Conservation (phyloP, 2,888 invertebrate species). For the Acholoe squamosa region DNA sequence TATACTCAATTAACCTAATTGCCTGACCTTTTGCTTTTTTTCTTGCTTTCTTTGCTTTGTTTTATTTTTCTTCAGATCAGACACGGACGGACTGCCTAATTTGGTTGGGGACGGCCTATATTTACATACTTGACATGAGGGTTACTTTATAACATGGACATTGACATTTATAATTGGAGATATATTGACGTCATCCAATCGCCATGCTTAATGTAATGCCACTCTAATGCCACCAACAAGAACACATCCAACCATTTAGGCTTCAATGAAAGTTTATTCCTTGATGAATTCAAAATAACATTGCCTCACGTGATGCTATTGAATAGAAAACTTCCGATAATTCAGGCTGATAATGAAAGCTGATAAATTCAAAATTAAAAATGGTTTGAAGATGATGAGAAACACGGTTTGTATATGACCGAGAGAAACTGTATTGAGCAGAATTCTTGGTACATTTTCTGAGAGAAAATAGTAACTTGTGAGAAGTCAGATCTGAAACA, state of each 20-base stretch:
- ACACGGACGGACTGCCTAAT: neutral
- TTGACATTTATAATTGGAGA: neutral
- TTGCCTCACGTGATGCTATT: too few relatives aligned
- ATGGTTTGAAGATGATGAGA: too few relatives aligned
- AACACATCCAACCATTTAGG: too few relatives aligned
- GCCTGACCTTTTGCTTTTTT: neutral
- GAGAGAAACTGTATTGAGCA: neutral
- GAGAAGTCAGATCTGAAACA: slow-evolving; percentile 11
- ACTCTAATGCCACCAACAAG: too few relatives aligned
- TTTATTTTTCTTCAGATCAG: neutral
- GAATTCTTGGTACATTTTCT: neutral
- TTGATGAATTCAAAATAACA: too few relatives aligned
- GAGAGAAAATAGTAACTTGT: neutral
- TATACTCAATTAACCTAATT: neutral
- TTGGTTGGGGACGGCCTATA: slow-evolving; percentile 21
- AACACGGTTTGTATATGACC: too few relatives aligned
- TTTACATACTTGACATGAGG: neutral
- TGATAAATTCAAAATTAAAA: too few relatives aligned
- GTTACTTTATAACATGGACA: neutral
- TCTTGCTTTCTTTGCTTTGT: neutral
- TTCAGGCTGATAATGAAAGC: too few relatives aligned
- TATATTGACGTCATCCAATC: neutral
- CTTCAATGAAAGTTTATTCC: too few relatives aligned
- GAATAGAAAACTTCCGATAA: too few relatives aligned
- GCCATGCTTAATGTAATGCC: too few relatives aligned